Evolutionary conservation across 1,140 invertebrate species (phyloP), one percentile per base, ranked within the genome.

Genomic region (Heliconius hewitsoni): DNA sequence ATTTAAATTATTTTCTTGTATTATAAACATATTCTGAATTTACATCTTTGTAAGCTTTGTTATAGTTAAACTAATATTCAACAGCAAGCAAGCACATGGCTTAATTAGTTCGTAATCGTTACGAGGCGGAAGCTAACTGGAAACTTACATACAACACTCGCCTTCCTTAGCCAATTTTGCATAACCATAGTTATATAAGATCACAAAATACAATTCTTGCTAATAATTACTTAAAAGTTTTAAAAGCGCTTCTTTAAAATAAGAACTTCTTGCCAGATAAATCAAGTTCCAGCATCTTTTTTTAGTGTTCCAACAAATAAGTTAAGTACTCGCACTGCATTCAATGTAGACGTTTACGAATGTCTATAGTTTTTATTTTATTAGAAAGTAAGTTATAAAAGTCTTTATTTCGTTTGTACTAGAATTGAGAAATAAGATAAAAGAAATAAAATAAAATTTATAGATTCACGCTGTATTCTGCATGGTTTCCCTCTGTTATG

Each of bases 251-350:
- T 74, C 34, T 27, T 60, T 37, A 9, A 42, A 52, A 30, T 34
- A 75, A 57, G 66, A 76, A 23, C 30, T 66, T 23, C 39, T 42
- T 34, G 8, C 9, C 23, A 71, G 60, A 76, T 76, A 71, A 76
- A 76, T 76, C 39, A n/a, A 27, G 42, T 71, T 71, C 23, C 1
- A 71, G 60, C 75, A 42, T 76, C 27, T 76, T 76, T 76, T 76
- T 75, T 76, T 71, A 71, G 66, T 50, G 60, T 76, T 76, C 66
- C 27, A 76, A 76, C 75, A 76, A 72, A 76, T 76, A 52, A 76
- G 39, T 76, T 76, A 71, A 76, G 75, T 76, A 76, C 60, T 52
- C 75, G 75, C 23, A 71, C 11, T 76, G 75, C 75, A 76, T 27
- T 76, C 39, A 72, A 72, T 46, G 66, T 23, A 76, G 66, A 66